A percentile compares a stretch with the other conserved stretches of the same genome.
Conservation (phyloP, 2,888 invertebrate genomes). For the Orthosia gothica region DNA sequence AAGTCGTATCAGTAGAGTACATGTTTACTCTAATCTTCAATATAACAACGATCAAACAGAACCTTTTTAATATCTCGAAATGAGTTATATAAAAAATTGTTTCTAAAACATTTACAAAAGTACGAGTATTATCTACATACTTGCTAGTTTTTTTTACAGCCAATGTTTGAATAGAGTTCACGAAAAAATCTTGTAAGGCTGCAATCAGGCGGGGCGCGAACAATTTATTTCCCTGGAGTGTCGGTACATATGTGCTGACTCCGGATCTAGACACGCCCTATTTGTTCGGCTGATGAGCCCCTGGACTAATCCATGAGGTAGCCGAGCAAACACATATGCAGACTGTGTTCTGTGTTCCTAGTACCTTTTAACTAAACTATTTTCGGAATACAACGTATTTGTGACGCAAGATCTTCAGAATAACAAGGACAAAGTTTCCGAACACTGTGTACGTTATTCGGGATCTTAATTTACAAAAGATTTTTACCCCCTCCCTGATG, state of each 20-base stretch:
- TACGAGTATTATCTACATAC: not conserved
- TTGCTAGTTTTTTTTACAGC: constrained; percentile 43
- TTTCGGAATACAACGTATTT: constrained; percentile 28
- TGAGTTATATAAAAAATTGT: not conserved
- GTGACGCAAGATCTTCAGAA: constrained; percentile 2
- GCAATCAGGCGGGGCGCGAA: constrained; percentile 83
- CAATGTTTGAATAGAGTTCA: constrained; percentile 61
- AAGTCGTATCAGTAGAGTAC: not conserved
- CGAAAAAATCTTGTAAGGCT: constrained; percentile 83
- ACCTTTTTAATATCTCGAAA: not conserved
- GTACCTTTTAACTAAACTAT: constrained; percentile 32
- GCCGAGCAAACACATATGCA: constrained; percentile 64
- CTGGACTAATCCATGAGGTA: constrained; percentile 74
- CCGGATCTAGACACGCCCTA: constrained; percentile 84
- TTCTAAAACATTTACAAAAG: constrained; percentile 24
- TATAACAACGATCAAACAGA: not conserved
- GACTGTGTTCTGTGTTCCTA: constrained; percentile 60
- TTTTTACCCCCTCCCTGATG: constrained; percentile 18
- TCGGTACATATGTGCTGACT: constrained; percentile 86
- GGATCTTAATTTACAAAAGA: constrained; percentile 31
- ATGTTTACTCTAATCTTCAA: not conserved
- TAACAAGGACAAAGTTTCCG: not conserved
- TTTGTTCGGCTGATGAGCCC: constrained; percentile 86
- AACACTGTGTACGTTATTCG: constrained; percentile 31
- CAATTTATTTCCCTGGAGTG: constrained; percentile 89